Percentiles rank a stretch among this genome's conserved stretches.
Evolutionary conservation across 2,113 vertebrate species (phyloP).

Genomic region (Pelusios castaneus): DNA sequence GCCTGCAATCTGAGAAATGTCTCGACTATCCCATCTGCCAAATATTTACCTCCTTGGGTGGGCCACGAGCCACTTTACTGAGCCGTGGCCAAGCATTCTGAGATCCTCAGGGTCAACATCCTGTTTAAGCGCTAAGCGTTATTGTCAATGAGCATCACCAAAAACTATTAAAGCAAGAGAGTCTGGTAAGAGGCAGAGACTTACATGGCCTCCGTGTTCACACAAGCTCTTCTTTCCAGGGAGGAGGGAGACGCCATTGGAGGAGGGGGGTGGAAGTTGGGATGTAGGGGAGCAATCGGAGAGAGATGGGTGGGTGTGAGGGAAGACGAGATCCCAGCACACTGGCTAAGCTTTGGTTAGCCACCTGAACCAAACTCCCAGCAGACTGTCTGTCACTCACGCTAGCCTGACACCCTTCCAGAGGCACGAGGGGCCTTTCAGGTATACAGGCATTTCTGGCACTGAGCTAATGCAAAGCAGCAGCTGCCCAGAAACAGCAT

Average conservation of each 20-base stretch:
- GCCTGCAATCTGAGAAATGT: neutral
- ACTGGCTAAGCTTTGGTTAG: neutral
- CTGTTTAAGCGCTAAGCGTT: neutral
- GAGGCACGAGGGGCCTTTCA: neutral
- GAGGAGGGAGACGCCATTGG: neutral
- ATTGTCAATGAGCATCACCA: neutral
- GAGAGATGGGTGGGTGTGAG: neutral
- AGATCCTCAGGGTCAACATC: neutral
- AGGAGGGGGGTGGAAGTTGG: neutral
- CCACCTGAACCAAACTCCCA: too few species aligned
- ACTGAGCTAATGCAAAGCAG: neutral
- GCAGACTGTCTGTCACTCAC: neutral
- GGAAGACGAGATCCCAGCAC: neutral
- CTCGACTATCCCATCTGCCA: neutral
- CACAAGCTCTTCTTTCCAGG: neutral
- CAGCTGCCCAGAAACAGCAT: neutral
- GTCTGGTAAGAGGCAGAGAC: neutral
- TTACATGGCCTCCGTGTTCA: neutral
- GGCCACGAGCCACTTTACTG: neutral
- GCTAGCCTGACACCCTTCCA: neutral
- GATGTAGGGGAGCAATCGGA: neutral
- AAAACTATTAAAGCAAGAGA: neutral
- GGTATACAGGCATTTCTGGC: neutral
- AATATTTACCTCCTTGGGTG: neutral
- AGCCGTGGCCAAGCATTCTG: neutral